Evolutionary conservation across 2,113 vertebrate genomes (phyloP).

Genomic region (Crypturellus undulatus): DNA sequence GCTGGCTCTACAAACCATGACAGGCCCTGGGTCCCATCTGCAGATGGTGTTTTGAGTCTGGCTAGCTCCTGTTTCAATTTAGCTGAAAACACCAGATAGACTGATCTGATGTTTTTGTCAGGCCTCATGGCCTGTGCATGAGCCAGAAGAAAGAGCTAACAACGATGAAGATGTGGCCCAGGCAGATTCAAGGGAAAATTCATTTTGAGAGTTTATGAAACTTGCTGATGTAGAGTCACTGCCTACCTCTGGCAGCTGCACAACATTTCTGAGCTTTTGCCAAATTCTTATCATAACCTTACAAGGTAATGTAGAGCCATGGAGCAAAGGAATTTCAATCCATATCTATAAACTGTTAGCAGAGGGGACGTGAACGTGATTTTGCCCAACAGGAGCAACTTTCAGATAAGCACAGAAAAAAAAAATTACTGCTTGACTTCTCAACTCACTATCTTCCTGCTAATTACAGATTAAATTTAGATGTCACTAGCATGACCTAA

Average conservation of each 20-base stretch:
- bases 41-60: not conserved
- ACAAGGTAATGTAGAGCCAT: not conserved
- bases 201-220: not conserved
- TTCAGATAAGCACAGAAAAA: not conserved
- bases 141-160: not conserved
- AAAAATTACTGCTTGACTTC: not conserved
- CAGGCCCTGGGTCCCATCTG: not conserved
- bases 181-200: not conserved
- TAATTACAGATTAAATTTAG: not conserved
- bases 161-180: not conserved
- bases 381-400: not conserved
- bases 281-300: not conserved
- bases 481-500: not conserved
- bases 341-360: not conserved
- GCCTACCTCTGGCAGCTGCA: not conserved
- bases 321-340: not conserved
- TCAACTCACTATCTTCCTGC: not conserved
- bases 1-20: not conserved
- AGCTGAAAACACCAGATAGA: not conserved
- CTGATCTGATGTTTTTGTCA: not conserved
- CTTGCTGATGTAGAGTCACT: not conserved
- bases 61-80: fast-evolving
- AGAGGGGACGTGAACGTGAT: not conserved
- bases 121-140: not conserved
- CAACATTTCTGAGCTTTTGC: not conserved